phyloP scores from a whole-genome alignment of 30 jellyfish, hydroid and myxozoan genomes.

The Aurelia aurita region DNA sequence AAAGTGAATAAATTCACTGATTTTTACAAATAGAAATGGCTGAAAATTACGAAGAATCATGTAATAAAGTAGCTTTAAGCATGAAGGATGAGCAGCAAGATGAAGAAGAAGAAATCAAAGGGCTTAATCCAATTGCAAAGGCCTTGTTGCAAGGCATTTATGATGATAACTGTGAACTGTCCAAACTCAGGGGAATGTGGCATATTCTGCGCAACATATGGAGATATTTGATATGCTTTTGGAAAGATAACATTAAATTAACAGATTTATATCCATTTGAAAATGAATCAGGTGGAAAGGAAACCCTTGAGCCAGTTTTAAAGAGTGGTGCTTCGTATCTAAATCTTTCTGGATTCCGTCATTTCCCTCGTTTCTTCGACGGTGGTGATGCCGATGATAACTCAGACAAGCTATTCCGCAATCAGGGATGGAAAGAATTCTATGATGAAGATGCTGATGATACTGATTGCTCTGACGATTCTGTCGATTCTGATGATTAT shows the following conservation, averaged over 20 bases:
- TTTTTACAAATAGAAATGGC: too few species aligned
- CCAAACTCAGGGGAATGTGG: conserved; percentile 36
- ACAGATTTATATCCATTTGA: not conserved
- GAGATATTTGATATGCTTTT: not conserved
- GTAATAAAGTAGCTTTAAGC: too few species aligned
- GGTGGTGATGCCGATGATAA: not conserved
- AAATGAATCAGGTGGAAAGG: too few species aligned
- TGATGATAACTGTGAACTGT: conserved; percentile 32
- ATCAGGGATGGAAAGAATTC: not conserved
- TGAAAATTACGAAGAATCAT: too few species aligned
- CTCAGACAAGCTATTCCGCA: not conserved
- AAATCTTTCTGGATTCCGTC: too few species aligned
- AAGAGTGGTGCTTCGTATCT: too few species aligned
- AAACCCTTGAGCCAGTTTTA: too few species aligned
- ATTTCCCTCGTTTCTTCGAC: not conserved
- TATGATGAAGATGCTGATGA: not conserved
- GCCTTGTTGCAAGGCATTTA: conserved; percentile 21
- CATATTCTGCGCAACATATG: conserved; percentile 11
- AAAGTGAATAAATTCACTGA: too few species aligned
- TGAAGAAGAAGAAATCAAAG: too few species aligned
- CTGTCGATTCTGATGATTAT: too few species aligned
- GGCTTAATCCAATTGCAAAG: conserved; percentile 22
- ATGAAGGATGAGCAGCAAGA: too few species aligned
- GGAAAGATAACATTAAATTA: not conserved
- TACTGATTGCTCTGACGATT: too few species aligned